A percentile compares a stretch with the other conserved stretches of the same genome.
Conservation (phyloP, 2,888 invertebrate genomes). For the Monoplex corrugatus region DNA sequence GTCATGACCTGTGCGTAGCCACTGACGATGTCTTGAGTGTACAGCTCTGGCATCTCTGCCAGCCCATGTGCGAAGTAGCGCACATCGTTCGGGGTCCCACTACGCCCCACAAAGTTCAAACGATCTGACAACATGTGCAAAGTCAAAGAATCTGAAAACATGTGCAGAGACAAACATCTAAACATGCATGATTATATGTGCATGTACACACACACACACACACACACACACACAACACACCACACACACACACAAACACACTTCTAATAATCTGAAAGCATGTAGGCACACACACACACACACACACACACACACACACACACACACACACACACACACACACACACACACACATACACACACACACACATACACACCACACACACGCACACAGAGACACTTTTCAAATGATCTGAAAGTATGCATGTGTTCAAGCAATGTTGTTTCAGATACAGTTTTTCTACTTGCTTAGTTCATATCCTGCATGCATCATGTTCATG, state of each 20-base stretch:
- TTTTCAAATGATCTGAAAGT: no score
- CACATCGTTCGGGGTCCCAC: conserved; percentile 73
- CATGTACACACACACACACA: not conserved
- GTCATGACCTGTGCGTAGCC: conserved; percentile 23
- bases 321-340: not conserved
- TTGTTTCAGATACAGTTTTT: no score
- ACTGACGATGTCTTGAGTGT: conserved; percentile 63
- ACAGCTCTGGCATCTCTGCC: conserved; percentile 72
- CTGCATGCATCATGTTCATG: no score
- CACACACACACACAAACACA: no score
- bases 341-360: not conserved
- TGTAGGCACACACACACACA: no score
- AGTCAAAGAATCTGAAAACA: not conserved
- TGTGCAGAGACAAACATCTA: not conserved
- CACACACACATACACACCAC: no score
- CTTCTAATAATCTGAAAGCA: no score
- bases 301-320: not conserved
- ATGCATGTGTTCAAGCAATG: no score
- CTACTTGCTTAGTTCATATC: no score
- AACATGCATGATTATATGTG: not conserved
- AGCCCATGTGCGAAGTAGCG: conserved; percentile 73
- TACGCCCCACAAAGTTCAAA: conserved; percentile 76
- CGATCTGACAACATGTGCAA: conserved; percentile 63
- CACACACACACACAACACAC: no score
- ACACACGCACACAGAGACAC: no score